Conservation (phyloP, 2,888 invertebrate species). For the Dastarcus helophoroides region DNA sequence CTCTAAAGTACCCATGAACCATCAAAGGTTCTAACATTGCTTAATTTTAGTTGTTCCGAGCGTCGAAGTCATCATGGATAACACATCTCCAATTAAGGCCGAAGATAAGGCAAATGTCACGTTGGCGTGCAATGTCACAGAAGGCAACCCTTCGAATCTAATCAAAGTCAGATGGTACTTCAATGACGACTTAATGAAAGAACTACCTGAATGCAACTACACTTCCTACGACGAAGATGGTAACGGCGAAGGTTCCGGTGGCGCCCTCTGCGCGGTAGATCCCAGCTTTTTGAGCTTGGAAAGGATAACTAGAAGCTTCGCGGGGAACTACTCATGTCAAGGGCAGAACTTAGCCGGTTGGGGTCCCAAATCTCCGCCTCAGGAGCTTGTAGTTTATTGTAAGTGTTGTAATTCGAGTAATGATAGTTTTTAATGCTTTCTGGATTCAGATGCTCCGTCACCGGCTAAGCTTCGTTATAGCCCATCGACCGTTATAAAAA, state of each 20-base stretch:
- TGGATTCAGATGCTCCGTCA: constrained; percentile 75
- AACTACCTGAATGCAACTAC: constrained; percentile 69
- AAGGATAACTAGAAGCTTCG: constrained; percentile 77
- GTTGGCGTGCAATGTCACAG: constrained; percentile 64
- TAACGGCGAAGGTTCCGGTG: constrained; percentile 37
- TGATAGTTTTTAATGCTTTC: constrained; percentile 6
- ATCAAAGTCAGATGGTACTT: constrained; percentile 79
- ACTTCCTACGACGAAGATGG: constrained; percentile 31
- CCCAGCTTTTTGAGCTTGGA: constrained; percentile 76
- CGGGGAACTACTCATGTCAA: constrained; percentile 89
- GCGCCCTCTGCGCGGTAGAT: constrained; percentile 71
- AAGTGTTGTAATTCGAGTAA: constrained; percentile 32
- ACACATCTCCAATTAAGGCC: constrained; percentile 65
- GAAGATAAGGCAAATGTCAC: constrained; percentile 70
- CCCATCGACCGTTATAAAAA: constrained; percentile 69
- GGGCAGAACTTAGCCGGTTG: constrained; percentile 83
- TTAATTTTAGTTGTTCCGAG: constrained; percentile 64
- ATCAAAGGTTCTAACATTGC: too few species aligned
- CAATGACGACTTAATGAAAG: constrained; percentile 71
- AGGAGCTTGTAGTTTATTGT: constrained; percentile 74
- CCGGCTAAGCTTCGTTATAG: constrained; percentile 65
- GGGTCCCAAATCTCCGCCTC: constrained; percentile 67
- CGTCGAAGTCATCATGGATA: constrained; percentile 66
- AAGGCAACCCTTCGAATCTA: constrained; percentile 65
- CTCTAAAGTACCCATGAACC: neutral